phyloP scores from a whole-genome alignment of 2,797 vertebrate species.

The Myotis findleyi region DNA sequence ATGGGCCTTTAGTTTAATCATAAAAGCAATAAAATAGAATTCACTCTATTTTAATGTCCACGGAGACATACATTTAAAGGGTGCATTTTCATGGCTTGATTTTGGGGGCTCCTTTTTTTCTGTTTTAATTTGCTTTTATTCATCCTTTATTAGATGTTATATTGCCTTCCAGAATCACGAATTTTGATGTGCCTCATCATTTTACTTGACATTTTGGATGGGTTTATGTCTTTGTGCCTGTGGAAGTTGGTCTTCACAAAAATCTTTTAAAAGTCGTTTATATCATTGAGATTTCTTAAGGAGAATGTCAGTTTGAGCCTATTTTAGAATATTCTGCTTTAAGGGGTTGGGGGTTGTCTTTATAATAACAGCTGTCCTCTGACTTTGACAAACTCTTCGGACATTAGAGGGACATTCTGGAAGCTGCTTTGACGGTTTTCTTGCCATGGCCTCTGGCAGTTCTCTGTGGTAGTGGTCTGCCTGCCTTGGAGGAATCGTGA shows the following conservation, averaged over 20 bases:
- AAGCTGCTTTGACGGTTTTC: conserved; percentile 72
- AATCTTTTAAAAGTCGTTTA: not conserved
- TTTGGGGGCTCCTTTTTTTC: conserved; percentile 39
- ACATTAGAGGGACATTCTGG: conserved; percentile 66
- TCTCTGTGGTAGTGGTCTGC: not conserved
- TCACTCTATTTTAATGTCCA: not conserved
- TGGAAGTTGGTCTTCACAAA: not conserved
- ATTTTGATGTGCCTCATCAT: conserved; percentile 14
- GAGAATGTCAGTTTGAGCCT: conserved; percentile 4
- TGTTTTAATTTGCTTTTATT: not conserved
- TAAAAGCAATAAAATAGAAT: not conserved
- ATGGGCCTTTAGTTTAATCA: not conserved
- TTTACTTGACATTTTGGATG: conserved; percentile 41
- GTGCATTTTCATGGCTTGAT: conserved; percentile 14
- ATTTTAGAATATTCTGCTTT: conserved; percentile 8
- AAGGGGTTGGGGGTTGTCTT: not conserved
- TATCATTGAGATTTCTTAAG: not conserved
- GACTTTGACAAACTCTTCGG: conserved; percentile 35
- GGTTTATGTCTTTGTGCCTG: conserved; percentile 6
- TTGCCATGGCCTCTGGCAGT: conserved; percentile 67
- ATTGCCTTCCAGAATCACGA: not conserved
- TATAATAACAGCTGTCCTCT: not conserved
- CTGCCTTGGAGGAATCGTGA: conserved; percentile 1
- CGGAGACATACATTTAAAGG: conserved; percentile 24
- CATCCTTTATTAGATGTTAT: conserved; percentile 2